Evolutionary conservation across 2,797 vertebrate species (phyloP).

Genomic region (Propithecus perrieri): DNA sequence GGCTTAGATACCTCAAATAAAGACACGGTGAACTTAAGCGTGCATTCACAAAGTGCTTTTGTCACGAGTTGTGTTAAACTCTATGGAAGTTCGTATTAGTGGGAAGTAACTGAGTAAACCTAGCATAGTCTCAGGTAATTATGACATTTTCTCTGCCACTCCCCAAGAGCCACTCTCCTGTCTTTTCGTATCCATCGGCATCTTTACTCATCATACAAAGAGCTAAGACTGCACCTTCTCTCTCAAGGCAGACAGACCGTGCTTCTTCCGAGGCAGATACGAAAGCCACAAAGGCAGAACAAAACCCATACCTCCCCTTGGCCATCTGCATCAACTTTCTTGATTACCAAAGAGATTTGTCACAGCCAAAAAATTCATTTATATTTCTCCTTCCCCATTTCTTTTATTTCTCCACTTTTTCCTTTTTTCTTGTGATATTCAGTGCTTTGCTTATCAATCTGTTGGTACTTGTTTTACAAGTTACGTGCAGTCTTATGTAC

Average conservation of each 20-base stretch:
- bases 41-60: not conserved
- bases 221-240: not conserved
- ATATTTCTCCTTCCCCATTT: not conserved
- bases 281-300: not conserved
- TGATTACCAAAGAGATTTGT: not conserved
- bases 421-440: not conserved
- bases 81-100: not conserved
- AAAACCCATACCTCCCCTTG: fast-evolving
- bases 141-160: not conserved
- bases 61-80: not conserved
- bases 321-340: not conserved
- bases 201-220: not conserved
- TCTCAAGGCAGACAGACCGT: not conserved
- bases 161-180: not conserved
- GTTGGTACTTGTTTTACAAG: not conserved
- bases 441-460: not conserved
- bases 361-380: not conserved
- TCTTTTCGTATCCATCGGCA: not conserved
- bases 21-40: not conserved
- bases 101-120: not conserved
- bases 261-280: not conserved
- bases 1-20: not conserved
- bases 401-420: not conserved
- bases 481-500: not conserved
- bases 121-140: not conserved